Percentiles rank a stretch among this genome's conserved stretches.
These are phyloP conservation scores for Parazoanthus atlanticus DNA, from an alignment of 92 coral and sea anemone species.

Conservation along the genomic window DNA sequence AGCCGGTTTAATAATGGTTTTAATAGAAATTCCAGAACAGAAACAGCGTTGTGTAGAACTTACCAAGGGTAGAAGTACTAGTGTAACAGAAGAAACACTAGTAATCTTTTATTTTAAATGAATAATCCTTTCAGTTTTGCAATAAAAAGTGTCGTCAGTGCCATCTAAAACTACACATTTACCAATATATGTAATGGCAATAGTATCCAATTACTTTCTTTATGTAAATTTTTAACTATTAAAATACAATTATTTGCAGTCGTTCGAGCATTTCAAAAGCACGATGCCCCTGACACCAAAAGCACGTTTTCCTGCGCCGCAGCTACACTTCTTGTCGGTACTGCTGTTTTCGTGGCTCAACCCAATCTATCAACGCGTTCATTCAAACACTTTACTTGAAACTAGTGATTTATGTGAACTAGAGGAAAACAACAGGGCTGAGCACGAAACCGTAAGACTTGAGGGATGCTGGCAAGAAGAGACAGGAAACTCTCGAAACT, in stretches of 20 bases:
- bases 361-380: conserved; percentile 32
- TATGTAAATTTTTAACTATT: conserved; percentile 7
- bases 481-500: background rate
- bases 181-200: background rate
- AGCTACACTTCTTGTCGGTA: conserved; percentile 5
- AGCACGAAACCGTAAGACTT: conserved; percentile 21
- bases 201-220: background rate
- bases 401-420: conserved; percentile 31
- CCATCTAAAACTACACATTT: background rate
- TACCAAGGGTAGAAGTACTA: background rate
- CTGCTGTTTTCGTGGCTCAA: conserved; percentile 33
- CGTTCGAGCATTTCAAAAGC: conserved; percentile 20
- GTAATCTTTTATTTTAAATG: too few relatives aligned
- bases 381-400: conserved; percentile 14
- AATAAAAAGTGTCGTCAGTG: background rate
- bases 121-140: background rate
- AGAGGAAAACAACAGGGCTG: conserved; percentile 19
- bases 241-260: conserved; percentile 14
- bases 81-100: background rate
- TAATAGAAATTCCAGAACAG: background rate
- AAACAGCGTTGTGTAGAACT: too few relatives aligned
- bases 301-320: background rate
- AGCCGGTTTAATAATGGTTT: background rate
- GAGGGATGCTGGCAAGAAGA: conserved; percentile 30
- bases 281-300: conserved; percentile 19